Percentiles rank a stretch among this genome's conserved stretches.
phyloP scores from a whole-genome alignment of 2,888 invertebrate species.

The Chouioia cunea region DNA sequence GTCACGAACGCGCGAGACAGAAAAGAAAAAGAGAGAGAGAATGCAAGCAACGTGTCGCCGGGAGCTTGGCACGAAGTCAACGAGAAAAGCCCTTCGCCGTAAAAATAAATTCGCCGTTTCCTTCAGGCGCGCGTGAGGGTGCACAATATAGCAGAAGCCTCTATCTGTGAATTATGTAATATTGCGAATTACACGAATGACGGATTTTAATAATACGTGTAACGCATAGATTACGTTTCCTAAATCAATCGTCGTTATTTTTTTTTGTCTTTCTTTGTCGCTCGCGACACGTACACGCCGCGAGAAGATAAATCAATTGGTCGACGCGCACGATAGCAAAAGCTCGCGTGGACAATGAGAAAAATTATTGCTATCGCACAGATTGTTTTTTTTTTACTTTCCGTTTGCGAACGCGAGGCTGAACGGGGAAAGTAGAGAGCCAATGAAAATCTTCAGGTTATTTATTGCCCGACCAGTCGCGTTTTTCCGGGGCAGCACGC shows the following conservation, averaged over 20 bases:
- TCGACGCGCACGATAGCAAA: neutral
- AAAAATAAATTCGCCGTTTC: conserved; percentile 48
- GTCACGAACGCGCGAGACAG: neutral
- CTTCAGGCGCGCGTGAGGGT: conserved; percentile 13
- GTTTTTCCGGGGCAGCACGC: neutral
- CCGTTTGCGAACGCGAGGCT: neutral
- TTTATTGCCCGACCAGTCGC: conserved; percentile 2
- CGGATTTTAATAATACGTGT: conserved; percentile 38
- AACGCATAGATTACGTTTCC: neutral
- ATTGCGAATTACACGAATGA: conserved; percentile 20
- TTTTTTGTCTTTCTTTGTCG: neutral
- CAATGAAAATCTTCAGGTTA: neutral
- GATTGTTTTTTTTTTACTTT: conserved; percentile 21
- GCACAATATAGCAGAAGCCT: neutral
- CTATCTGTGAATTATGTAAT: conserved; percentile 44
- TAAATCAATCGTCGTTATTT: conserved; percentile 36
- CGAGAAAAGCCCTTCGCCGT: conserved; percentile 23
- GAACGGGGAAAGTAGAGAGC: too few species aligned
- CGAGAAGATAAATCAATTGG: conserved; percentile 42
- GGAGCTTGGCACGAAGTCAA: conserved; percentile 29
- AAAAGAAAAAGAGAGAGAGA: conserved; percentile 18
- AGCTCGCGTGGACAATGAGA: conserved; percentile 37
- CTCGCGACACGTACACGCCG: neutral
- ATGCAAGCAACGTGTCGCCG: neutral
- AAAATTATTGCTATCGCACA: conserved; percentile 42